Conservation (phyloP, 1,140 invertebrate genomes). For the Cotesia glomerata region DNA sequence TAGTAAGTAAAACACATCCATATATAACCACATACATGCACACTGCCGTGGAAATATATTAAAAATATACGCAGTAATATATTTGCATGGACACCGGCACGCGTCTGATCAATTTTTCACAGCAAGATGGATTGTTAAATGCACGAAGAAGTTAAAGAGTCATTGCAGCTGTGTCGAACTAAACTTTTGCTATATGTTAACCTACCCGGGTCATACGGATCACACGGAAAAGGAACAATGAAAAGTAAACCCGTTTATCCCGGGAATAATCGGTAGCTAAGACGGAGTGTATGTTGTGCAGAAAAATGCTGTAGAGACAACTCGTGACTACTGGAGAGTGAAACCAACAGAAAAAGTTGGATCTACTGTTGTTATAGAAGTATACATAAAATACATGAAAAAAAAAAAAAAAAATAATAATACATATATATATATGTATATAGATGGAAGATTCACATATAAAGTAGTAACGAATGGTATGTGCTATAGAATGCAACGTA, state of each 20-base stretch:
- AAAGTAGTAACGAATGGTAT: slow-evolving; percentile 25
- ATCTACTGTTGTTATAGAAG: too few relatives aligned
- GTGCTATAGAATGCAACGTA: slow-evolving; percentile 21
- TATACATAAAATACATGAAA: too few relatives aligned
- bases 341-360: too few relatives aligned
- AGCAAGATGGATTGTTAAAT: slow-evolving; percentile 38
- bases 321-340: too few relatives aligned
- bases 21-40: neutral
- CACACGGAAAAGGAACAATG: neutral
- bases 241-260: slow-evolving; percentile 4
- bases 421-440: neutral
- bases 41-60: too few relatives aligned
- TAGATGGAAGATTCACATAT: neutral
- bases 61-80: neutral
- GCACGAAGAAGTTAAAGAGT: neutral
- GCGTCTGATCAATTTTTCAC: slow-evolving; percentile 43
- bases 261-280: too few relatives aligned
- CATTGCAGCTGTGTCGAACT: neutral
- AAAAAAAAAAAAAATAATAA: too few relatives aligned
- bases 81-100: slow-evolving; percentile 26
- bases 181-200: neutral
- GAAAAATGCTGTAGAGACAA: too few relatives aligned
- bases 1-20: too few relatives aligned
- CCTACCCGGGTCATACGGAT: neutral
- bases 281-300: too few relatives aligned